Evolutionary conservation across 2,888 invertebrate species (phyloP), one percentile per base, ranked within the genome.

Genomic region (Tortrix viridana): DNA sequence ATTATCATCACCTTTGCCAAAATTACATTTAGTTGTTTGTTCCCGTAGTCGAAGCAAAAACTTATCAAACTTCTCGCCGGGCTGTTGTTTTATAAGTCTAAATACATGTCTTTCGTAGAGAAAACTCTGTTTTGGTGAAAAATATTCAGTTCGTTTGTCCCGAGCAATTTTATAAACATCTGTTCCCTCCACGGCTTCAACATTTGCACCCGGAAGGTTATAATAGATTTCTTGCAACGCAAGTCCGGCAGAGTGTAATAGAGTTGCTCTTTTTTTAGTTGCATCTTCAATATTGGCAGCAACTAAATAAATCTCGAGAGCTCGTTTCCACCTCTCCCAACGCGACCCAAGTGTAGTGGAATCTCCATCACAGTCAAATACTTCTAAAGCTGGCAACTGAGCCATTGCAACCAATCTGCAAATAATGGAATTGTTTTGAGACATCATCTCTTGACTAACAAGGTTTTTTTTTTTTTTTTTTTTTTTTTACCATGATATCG

Each of bases 251-350:
- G 61, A 57, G 12, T 50, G 54, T 19, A 65, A n/a, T 9, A 69
- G 50, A 1, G 50, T 62, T 2, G 60, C 68, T 38, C 68, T 46
- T 55, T 68, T 66, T 50, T 60, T 67, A 47, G 19, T 19, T n/a
- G 43, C 26, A 1, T 37, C 26, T 2, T 20, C n/a, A 52, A 66
- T 63, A 3, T 64, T 46, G 1, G 67, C 16, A 3, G 69, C 68
- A 23, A 60, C 52, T 3, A 68, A n/a, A n/a, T 66, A 69, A 20
- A 59, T 65, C 6, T 48, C 16, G 23, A 64, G 23, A n/a, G 49
- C 26, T 16, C 67, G 48, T 43, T 67, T 67, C 67, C 66, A 69
- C 50, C 50, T 66, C 20, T 65, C 64, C 69, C 67, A 69, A 43
- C 67, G 46, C 22, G 46, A 46, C 9, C 46, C 46, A 6, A 46